Conservation (phyloP, 2,113 vertebrate species). For the Leiothrix lutea region DNA sequence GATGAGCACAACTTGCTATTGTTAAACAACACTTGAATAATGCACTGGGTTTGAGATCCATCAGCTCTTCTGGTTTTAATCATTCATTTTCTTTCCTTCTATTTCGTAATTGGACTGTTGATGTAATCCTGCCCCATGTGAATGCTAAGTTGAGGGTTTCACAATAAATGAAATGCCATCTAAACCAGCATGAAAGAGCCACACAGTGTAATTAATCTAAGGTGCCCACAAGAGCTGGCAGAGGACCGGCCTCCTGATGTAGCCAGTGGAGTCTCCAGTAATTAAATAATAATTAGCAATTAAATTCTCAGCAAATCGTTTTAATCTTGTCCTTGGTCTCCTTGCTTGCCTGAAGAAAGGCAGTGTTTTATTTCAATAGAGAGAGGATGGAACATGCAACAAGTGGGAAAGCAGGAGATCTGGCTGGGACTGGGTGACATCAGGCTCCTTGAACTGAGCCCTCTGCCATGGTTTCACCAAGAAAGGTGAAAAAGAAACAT, state of each 20-base stretch:
- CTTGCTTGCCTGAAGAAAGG: neutral
- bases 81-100: neutral
- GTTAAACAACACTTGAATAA: neutral
- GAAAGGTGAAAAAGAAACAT: neutral
- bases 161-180: constrained; percentile 21
- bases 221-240: constrained; percentile 14
- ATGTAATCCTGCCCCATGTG: constrained; percentile 7
- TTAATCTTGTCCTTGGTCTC: neutral
- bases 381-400: neutral
- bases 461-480: neutral
- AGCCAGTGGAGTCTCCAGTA: neutral
- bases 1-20: neutral
- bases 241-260: neutral
- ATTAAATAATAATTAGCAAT: neutral
- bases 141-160: constrained; percentile 4
- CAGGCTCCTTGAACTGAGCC: neutral
- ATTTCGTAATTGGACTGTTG: constrained; percentile 20
- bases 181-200: neutral
- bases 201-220: constrained; percentile 7
- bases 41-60: neutral
- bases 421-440: neutral
- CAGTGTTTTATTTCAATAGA: neutral
- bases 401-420: neutral
- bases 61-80: constrained; percentile 39
- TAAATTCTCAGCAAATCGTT: neutral